Evolutionary conservation across 2,113 vertebrate species (phyloP), one percentile per base, ranked within the genome.

Genomic region (Tursiops truncatus): DNA sequence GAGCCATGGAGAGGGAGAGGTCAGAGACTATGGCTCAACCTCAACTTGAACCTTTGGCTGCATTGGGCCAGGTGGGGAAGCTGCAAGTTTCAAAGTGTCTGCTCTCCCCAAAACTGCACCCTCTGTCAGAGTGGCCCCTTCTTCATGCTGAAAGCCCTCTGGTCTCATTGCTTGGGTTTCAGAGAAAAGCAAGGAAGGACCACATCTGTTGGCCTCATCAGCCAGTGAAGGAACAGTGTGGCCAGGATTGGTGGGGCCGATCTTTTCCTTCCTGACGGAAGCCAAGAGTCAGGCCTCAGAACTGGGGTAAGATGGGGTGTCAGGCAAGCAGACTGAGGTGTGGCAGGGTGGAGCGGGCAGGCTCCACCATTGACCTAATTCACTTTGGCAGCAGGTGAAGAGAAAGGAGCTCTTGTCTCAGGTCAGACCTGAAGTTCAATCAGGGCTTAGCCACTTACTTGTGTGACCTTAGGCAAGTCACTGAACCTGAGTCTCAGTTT

Each of bases 201-300:
- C 62, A 41, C 76, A 63, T 90, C 47, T 83, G 28, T 85, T 7
- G 17, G 25, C 13, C 62, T 92, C 73, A 73, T 85, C 53, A 77
- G 65, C 53, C 50, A 36, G 21, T 3, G 56, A 86, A 92, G 90
- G 60, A 80, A 74, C 41, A 53, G 3, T 50, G 20, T 6, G 33
- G 62, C 41, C 87, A 62, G 44, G 33, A 60, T 44, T 84, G 60
- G 89, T 83, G 58, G 38, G 56, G 71, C 90, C 56, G 50, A 25
- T 58, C 8, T 88, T 79, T 94, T 70, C 84, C 50, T 96, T 96
- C 80, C 84, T 74, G 50, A 76, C 26, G 70, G 91, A 94, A 97
- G 73, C 36, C 20, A 26, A 33, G 91, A 91, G 10, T 65, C 81
- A 92, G 14, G 23, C 14, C 25, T 41, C 31, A 36, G 87, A 77